Base-by-base conservation (phyloP, 2,888 invertebrate species). In the Sisyra terminalis region DNA sequence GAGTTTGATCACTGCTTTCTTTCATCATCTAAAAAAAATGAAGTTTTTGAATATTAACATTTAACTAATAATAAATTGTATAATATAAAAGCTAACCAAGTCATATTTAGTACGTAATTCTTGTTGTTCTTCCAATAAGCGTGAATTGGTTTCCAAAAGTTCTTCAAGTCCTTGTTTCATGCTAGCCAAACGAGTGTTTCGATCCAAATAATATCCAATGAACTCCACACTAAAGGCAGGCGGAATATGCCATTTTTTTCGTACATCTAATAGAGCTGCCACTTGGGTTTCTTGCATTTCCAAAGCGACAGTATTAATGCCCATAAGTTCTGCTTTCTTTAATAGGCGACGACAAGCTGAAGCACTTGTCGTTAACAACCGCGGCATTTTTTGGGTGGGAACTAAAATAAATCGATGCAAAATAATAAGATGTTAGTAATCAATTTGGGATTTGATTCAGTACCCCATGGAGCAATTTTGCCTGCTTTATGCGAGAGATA, bases 191-290 rank as follows among this genome's bases (percentile, higher is more conserved):
- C 92, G 71, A 3, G 78, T 73, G 57, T 90, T 88, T 16, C 94
- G 71, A 60, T 94, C 93, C 44, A 92, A 64, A 58, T 88, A 94
- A 60, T 96, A 96, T 1, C 85, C 88, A 40, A 94, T 84, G 59
- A 92, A 97, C 60, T 94, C 93, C 0, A 90, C 86, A 38, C 85
- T 88, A 57, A 96, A 89, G 0, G 94, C 90, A 0, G 93, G 90
- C 1, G 88, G 80, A 46, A 94, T 83, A 60, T 93, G 89, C 85
- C 92, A 92, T 51, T 93, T 92, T 51, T 89, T 88, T 8, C 88
- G 73, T 4, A 89, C 80, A 55, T 93, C 93, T 3, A 80, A 77
- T 13, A 89, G 61, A 2, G 86, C 80, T 39, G 84, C 78, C 52
- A 78, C 72, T 62, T 88, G 84, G 3, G 83, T 76, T 56, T 88